These are phyloP conservation scores for Galleria mellonella DNA, from an alignment of 1,140 invertebrate species.

Conservation along the genomic window DNA sequence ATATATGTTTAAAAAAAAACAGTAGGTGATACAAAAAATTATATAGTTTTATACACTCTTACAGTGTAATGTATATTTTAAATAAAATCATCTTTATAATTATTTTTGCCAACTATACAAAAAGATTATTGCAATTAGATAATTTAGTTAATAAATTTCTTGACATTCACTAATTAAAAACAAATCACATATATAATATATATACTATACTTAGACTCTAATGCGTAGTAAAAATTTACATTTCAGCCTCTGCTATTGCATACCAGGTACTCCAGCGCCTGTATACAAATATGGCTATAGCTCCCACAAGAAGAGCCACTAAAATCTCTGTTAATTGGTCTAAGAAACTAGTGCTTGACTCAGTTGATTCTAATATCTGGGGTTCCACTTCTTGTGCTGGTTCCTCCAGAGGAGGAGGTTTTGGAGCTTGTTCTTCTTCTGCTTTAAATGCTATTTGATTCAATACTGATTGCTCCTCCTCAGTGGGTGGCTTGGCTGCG, in stretches of 20 bases:
- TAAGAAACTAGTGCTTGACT: conserved; percentile 44
- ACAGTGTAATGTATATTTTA: too few relatives aligned
- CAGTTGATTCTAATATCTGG: conserved; percentile 48
- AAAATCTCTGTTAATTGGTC: conserved; percentile 61
- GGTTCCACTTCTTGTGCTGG: conserved; percentile 35
- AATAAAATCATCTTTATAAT: too few relatives aligned
- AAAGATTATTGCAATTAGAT: too few relatives aligned
- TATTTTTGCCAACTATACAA: too few relatives aligned
- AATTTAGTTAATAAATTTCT: background rate
- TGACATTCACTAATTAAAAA: background rate
- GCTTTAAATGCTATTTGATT: conserved; percentile 68
- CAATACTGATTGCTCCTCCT: conserved; percentile 68
- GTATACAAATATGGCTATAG: conserved; percentile 58
- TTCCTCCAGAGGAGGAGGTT: conserved; percentile 42
- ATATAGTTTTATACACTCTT: background rate
- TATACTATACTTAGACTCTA: background rate
- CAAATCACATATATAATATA: background rate
- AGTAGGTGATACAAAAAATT: background rate
- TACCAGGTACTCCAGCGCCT: conserved; percentile 53
- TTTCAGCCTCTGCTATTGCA: conserved; percentile 29
- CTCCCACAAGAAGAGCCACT: conserved; percentile 53
- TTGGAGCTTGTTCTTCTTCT: conserved; percentile 54
- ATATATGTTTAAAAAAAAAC: background rate
- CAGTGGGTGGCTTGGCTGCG: conserved; percentile 61
- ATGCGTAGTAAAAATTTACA: conserved; percentile 25